Conservation (phyloP, 2,888 invertebrate genomes). For the Xanthorhoe designata region DNA sequence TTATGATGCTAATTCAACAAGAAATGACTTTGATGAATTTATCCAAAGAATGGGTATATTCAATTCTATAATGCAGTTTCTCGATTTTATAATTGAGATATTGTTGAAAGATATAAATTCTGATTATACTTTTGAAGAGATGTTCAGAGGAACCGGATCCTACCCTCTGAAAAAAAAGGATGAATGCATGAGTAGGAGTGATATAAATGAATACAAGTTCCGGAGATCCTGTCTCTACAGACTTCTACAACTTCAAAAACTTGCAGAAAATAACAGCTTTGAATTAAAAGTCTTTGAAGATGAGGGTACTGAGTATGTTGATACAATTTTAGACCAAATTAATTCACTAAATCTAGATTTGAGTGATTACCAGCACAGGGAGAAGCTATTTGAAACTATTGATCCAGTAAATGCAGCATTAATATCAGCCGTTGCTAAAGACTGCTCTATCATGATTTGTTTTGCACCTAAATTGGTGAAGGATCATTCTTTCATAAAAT, state of each 20-base stretch:
- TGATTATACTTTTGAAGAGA: slow-evolving; percentile 13
- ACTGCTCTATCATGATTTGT: slow-evolving; percentile 89
- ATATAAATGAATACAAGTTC: slow-evolving; percentile 15
- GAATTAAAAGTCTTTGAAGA: slow-evolving; percentile 38
- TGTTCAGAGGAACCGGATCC: slow-evolving; percentile 9
- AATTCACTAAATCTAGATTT: slow-evolving; percentile 54
- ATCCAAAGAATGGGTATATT: slow-evolving; percentile 55
- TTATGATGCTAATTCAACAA: slow-evolving; percentile 58
- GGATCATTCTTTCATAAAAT: slow-evolving; percentile 53
- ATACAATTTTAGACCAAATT: slow-evolving; percentile 54
- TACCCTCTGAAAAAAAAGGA: slow-evolving; percentile 11
- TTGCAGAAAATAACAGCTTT: slow-evolving; percentile 52
- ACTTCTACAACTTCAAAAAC: slow-evolving; percentile 64
- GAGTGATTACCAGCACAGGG: slow-evolving; percentile 44
- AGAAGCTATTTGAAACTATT: slow-evolving; percentile 51
- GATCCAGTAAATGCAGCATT: slow-evolving; percentile 65
- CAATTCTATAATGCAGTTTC: slow-evolving; percentile 53
- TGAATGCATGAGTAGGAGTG: slow-evolving; percentile 14
- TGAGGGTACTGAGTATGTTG: slow-evolving; percentile 59
- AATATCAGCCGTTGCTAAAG: slow-evolving; percentile 88
- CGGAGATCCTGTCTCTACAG: slow-evolving; percentile 56
- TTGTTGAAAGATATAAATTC: slow-evolving; percentile 51
- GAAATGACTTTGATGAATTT: slow-evolving; percentile 50
- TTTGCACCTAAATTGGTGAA: slow-evolving; percentile 61
- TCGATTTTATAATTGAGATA: slow-evolving; percentile 66